These are phyloP conservation scores for Brachionus calyciflorus DNA, from an alignment of 1,140 invertebrate species.

Conservation along the genomic window DNA sequence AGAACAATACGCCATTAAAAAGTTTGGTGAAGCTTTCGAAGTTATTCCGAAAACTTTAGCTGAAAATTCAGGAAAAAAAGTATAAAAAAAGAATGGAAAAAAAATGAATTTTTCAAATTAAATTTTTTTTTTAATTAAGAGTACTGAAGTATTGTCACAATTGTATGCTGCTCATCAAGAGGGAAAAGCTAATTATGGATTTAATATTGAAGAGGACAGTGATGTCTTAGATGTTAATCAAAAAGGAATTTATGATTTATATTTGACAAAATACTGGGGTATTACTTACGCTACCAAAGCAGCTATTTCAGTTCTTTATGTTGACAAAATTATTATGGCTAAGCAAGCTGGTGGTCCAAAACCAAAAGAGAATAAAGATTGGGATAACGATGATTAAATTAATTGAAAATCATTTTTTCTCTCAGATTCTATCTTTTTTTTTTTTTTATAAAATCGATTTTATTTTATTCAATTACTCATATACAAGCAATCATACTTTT, in stretches of 20 bases:
- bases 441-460: background rate
- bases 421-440: too few relatives aligned
- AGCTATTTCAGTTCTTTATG: slow-evolving; percentile 85
- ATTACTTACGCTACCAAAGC: slow-evolving; percentile 90
- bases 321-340: slow-evolving; percentile 97
- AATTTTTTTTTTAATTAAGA: slow-evolving; percentile 11
- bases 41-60: slow-evolving; percentile 84
- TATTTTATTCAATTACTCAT: slow-evolving; percentile 9
- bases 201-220: slow-evolving; percentile 75
- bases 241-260: slow-evolving; percentile 63
- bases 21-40: slow-evolving; percentile 87
- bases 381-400: slow-evolving; percentile 39
- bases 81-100: slow-evolving; percentile 50
- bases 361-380: slow-evolving; percentile 49
- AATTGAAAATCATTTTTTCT: too few relatives aligned
- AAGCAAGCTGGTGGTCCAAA: slow-evolving; percentile 93
- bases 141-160: slow-evolving; percentile 80
- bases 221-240: slow-evolving; percentile 69
- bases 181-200: slow-evolving; percentile 77
- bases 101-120: too few relatives aligned
- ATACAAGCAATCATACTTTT: background rate
- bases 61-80: slow-evolving; percentile 84
- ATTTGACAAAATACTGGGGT: slow-evolving; percentile 82
- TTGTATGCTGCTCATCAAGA: slow-evolving; percentile 85
- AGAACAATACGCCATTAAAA: slow-evolving; percentile 93